Percentiles rank a stretch among this genome's conserved stretches.
Evolutionary conservation across 2,113 vertebrate species (phyloP).

Genomic region (Hyperopisus bebe): DNA sequence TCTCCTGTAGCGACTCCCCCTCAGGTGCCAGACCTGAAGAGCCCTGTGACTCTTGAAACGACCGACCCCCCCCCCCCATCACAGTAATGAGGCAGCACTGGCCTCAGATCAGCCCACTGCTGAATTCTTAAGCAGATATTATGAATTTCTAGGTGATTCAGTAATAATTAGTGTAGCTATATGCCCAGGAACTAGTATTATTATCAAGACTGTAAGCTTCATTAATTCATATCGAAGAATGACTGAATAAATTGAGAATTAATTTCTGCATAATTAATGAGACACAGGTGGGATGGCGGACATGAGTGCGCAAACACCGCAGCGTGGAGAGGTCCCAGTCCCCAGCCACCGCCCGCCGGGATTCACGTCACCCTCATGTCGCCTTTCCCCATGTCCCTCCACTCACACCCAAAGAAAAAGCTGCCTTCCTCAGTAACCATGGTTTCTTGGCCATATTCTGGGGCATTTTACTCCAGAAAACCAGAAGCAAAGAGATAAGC

Average conservation of each 20-base stretch:
- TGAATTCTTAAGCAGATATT: slow-evolving; percentile 1
- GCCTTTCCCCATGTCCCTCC: background rate
- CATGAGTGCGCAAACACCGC: background rate
- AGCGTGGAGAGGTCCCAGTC: background rate
- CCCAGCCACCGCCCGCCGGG: background rate
- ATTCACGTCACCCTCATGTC: background rate
- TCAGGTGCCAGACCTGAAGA: background rate
- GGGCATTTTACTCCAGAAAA: background rate
- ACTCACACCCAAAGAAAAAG: background rate
- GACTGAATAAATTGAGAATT: background rate
- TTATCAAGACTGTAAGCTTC: background rate
- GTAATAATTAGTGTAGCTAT: slow-evolving; percentile 4
- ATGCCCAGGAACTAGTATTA: background rate
- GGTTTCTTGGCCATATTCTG: background rate
- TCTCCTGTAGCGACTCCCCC: background rate
- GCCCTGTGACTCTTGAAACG: background rate
- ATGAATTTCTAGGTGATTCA: background rate
- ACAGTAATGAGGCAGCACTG: background rate
- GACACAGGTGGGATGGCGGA: background rate
- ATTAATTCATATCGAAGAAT: background rate
- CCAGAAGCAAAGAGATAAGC: background rate
- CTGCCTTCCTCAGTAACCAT: background rate
- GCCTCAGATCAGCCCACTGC: background rate
- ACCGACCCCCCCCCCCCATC: background rate
- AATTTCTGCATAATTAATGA: background rate